Percentiles rank a stretch among this genome's conserved stretches.
These are phyloP conservation scores for Portevinia maculata DNA, from an alignment of 2,888 invertebrate species.

Conservation along the genomic window DNA sequence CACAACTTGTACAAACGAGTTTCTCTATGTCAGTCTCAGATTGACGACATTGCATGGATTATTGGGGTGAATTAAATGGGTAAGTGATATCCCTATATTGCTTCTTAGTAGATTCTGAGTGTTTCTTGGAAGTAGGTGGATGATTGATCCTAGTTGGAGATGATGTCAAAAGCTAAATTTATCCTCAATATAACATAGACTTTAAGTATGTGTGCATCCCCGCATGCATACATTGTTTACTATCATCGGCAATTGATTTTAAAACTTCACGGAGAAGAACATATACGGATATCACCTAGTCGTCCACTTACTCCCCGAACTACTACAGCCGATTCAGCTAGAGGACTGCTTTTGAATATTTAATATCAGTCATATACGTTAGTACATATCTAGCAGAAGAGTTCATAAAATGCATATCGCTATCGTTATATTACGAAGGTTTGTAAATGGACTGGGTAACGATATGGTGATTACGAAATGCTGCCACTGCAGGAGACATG, in stretches of 20 bases:
- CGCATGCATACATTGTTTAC: slow-evolving; percentile 12
- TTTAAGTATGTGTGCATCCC: not conserved
- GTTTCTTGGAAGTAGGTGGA: slow-evolving; percentile 23
- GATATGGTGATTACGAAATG: not conserved
- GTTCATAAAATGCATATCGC: not conserved
- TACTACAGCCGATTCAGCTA: not conserved
- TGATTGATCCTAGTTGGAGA: slow-evolving; percentile 28
- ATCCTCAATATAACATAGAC: not conserved
- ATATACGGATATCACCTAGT: slow-evolving; percentile 1
- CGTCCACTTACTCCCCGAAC: not conserved
- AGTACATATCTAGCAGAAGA: slow-evolving; percentile 11
- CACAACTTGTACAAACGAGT: not conserved
- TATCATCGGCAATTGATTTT: slow-evolving; percentile 27
- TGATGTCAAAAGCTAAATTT: slow-evolving; percentile 13
- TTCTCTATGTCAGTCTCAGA: slow-evolving; percentile 3
- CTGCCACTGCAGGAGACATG: not conserved
- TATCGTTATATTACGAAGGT: not conserved
- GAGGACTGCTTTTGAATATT: slow-evolving; percentile 39
- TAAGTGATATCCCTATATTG: slow-evolving; percentile 16
- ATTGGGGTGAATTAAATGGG: too few species aligned
- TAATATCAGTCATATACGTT: slow-evolving; percentile 35
- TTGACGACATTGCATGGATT: slow-evolving; percentile 38
- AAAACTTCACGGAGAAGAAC: not conserved
- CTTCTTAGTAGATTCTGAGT: not conserved
- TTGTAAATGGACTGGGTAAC: not conserved